These are phyloP conservation scores for Sycobia sp. DNA, from an alignment of 1,140 invertebrate genomes.

Conservation along the genomic window DNA sequence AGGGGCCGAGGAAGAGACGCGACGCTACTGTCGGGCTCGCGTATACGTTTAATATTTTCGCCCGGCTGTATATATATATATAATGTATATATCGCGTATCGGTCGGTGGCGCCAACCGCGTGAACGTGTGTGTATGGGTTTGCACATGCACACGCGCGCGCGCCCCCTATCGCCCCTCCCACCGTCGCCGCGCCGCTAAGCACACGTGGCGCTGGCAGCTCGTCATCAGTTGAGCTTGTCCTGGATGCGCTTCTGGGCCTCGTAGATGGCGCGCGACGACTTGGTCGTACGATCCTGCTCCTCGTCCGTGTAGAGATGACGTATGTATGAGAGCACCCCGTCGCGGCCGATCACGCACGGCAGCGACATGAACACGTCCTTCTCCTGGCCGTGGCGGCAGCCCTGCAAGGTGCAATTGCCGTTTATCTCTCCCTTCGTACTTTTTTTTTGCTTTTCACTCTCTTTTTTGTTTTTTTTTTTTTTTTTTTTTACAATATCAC, in stretches of 20 bases:
- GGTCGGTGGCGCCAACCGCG: too few relatives aligned
- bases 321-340: conserved; percentile 66
- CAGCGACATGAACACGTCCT: conserved; percentile 68
- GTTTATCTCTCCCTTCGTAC: neutral
- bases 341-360: conserved; percentile 66
- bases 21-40: too few relatives aligned
- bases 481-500: too few relatives aligned
- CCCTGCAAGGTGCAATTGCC: conserved; percentile 49
- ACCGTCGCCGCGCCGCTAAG: neutral
- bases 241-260: conserved; percentile 51
- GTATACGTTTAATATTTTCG: too few relatives aligned
- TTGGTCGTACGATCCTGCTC: conserved; percentile 62
- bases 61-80: too few relatives aligned
- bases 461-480: too few relatives aligned
- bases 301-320: conserved; percentile 61
- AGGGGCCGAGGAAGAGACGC: too few relatives aligned
- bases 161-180: too few relatives aligned
- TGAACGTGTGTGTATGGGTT: too few relatives aligned
- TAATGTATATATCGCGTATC: too few relatives aligned
- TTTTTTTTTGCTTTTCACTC: neutral
- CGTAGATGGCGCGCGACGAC: conserved; percentile 59
- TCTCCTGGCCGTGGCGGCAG: conserved; percentile 64
- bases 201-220: neutral
- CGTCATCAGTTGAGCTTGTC: conserved; percentile 35
- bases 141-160: too few relatives aligned